phyloP scores from a whole-genome alignment of 2,888 invertebrate species.

The Entomobrya proxima region DNA sequence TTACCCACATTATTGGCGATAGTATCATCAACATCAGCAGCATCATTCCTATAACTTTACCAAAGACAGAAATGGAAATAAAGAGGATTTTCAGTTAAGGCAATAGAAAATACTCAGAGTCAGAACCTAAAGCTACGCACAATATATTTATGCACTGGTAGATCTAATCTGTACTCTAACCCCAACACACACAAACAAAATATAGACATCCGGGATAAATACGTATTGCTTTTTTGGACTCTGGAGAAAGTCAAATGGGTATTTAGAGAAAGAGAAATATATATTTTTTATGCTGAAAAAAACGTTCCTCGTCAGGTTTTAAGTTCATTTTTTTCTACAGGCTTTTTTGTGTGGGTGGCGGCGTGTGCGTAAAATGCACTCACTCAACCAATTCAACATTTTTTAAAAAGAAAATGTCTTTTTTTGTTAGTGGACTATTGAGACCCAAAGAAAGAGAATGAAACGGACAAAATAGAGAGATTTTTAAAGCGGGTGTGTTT shows the following conservation, averaged over 20 bases:
- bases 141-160: background rate
- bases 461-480: too few species aligned
- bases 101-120: background rate
- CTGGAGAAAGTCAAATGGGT: background rate
- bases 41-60: background rate
- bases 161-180: slow-evolving; percentile 16
- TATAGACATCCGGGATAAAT: background rate
- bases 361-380: slow-evolving; percentile 52
- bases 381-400: slow-evolving; percentile 34
- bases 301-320: background rate
- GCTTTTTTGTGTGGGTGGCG: background rate
- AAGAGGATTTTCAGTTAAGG: background rate
- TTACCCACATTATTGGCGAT: slow-evolving; percentile 46
- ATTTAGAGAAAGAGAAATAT: background rate
- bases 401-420: background rate
- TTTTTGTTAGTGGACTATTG: background rate
- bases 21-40: slow-evolving; percentile 15
- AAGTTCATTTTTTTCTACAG: background rate
- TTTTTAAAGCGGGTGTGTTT: too few species aligned
- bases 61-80: background rate
- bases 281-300: background rate
- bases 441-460: too few species aligned
- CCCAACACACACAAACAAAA: background rate
- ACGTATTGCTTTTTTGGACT: background rate
- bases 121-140: slow-evolving; percentile 18